phyloP scores from a whole-genome alignment of 53 echinoderm and acorn worm species.

The Echinarachnius parma region DNA sequence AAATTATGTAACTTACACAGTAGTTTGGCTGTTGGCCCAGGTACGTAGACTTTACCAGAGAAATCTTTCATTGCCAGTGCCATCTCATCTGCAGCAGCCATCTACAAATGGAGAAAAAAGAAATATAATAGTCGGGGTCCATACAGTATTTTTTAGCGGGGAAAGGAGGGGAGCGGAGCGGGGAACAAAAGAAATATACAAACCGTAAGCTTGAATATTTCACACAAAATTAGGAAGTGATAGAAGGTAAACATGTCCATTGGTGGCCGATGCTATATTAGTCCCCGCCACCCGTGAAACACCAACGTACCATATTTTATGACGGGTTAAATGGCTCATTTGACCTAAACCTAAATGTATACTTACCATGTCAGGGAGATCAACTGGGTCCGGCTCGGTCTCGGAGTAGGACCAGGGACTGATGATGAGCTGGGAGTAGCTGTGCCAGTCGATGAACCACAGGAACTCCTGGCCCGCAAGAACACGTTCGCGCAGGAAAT shows the following conservation, averaged over 20 bases:
- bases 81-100: slow-evolving; percentile 42
- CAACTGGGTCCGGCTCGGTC: slow-evolving; percentile 30
- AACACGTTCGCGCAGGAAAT: slow-evolving; percentile 52
- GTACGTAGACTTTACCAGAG: slow-evolving; percentile 36
- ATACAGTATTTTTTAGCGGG: background rate
- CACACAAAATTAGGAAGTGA: too few relatives aligned
- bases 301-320: too few relatives aligned
- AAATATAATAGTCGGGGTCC: background rate
- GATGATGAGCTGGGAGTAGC: slow-evolving; percentile 71
- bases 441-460: slow-evolving; percentile 86
- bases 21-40: slow-evolving; percentile 54
- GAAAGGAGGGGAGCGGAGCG: background rate
- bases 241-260: too few relatives aligned
- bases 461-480: slow-evolving; percentile 47
- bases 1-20: slow-evolving; percentile 67
- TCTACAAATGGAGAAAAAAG: background rate
- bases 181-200: background rate
- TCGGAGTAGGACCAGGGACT: slow-evolving; percentile 74
- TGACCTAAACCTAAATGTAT: too few relatives aligned
- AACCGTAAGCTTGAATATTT: too few relatives aligned
- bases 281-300: too few relatives aligned
- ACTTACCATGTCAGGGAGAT: slow-evolving; percentile 45
- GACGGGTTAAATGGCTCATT: too few relatives aligned
- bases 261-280: too few relatives aligned
- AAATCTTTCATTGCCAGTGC: slow-evolving; percentile 17